Percentiles rank a stretch among this genome's conserved stretches.
Conservation (phyloP, 2,797 vertebrate genomes). For the Caiman crocodilus region DNA sequence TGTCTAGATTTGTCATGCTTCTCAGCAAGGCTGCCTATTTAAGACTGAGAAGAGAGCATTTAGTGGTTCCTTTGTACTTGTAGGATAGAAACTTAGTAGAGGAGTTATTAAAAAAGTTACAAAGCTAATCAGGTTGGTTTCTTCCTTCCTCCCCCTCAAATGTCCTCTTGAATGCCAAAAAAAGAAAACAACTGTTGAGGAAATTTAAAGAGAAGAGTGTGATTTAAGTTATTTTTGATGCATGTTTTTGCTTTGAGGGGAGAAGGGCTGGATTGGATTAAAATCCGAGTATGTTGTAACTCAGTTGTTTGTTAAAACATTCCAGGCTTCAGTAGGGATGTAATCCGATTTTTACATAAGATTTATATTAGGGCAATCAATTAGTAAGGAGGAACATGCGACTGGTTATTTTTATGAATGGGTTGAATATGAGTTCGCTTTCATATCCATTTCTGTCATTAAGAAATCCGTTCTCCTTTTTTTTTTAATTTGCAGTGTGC, state of each 20-base stretch:
- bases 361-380: not conserved
- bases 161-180: slow-evolving; percentile 2
- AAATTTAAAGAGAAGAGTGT: slow-evolving; percentile 16
- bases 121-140: slow-evolving; percentile 42
- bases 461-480: too few relatives aligned
- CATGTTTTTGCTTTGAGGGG: not conserved
- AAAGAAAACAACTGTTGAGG: slow-evolving; percentile 10
- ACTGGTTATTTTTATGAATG: not conserved
- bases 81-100: not conserved
- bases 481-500: not conserved
- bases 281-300: not conserved
- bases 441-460: too few relatives aligned
- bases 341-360: not conserved
- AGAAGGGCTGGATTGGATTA: not conserved
- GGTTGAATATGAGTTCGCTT: not conserved
- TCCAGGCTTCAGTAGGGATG: slow-evolving; percentile 13
- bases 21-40: accelerated
- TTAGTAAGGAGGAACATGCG: not conserved
- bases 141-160: slow-evolving; percentile 27
- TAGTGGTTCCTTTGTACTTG: not conserved
- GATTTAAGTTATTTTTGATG: slow-evolving; percentile 28
- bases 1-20: not conserved
- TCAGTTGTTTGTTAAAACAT: not conserved
- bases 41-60: not conserved
- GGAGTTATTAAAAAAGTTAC: slow-evolving; percentile 10